Conservation (phyloP, 2,113 vertebrate genomes). For the Stegastes partitus region DNA sequence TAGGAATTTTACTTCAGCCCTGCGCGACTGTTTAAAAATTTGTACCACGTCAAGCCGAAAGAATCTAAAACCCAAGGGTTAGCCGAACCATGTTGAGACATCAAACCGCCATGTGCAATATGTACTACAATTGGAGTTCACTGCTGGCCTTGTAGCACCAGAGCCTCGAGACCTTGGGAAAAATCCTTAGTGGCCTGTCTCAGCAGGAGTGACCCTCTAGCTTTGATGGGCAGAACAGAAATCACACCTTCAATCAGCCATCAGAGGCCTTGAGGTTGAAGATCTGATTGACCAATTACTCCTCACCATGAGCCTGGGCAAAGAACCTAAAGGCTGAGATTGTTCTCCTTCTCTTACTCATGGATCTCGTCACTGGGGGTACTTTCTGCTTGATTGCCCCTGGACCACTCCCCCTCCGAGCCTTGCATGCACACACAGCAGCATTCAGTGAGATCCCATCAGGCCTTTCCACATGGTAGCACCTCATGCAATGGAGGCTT, state of each 20-base stretch:
- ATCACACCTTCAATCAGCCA: constrained; percentile 83
- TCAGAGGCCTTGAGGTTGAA: constrained; percentile 73
- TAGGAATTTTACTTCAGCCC: constrained; percentile 32
- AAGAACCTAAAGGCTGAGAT: constrained; percentile 74
- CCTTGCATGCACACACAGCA: constrained; percentile 57
- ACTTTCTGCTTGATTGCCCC: constrained; percentile 80
- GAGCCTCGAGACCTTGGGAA: constrained; percentile 53
- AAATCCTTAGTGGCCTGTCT: constrained; percentile 50
- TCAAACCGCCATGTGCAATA: constrained; percentile 36
- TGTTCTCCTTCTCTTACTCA: constrained; percentile 71
- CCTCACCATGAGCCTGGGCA: constrained; percentile 63
- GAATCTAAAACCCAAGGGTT: constrained; percentile 25
- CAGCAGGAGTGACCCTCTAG: constrained; percentile 65
- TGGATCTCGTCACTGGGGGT: constrained; percentile 73
- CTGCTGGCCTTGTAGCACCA: constrained; percentile 44
- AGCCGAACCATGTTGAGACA: constrained; percentile 45
- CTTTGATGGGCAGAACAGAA: constrained; percentile 77
- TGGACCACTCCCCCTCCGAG: constrained; percentile 66
- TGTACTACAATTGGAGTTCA: constrained; percentile 37
- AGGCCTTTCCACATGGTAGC: constrained; percentile 80
- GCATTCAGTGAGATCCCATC: constrained; percentile 77
- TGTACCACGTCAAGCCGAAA: constrained; percentile 40
- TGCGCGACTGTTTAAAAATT: constrained; percentile 24
- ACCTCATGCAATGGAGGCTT: constrained; percentile 70
- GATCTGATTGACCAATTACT: constrained; percentile 84